phyloP scores from a whole-genome alignment of 2,797 vertebrate genomes.

The Hypotaenidia philippensis region DNA sequence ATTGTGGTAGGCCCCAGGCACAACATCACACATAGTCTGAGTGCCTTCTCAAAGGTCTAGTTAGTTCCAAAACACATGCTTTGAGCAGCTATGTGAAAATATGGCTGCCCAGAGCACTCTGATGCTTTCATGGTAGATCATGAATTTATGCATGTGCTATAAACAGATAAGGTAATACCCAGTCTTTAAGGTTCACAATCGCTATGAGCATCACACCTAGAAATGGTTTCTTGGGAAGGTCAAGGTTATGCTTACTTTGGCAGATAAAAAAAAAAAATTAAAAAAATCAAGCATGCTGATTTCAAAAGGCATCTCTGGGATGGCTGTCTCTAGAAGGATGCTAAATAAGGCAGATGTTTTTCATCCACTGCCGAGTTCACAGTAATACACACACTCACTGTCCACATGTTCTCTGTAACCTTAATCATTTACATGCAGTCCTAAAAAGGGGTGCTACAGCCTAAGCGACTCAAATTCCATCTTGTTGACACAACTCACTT shows the following conservation, averaged over 20 bases:
- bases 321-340: conserved; percentile 18
- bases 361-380: background rate
- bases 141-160: background rate
- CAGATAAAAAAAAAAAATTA: background rate
- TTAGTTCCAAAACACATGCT: background rate
- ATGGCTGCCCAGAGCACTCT: background rate
- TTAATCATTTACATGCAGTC: conserved; percentile 7
- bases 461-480: conserved; percentile 44
- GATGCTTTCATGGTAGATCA: background rate
- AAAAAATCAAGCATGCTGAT: background rate
- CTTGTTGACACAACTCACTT: conserved; percentile 58
- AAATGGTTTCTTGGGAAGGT: background rate
- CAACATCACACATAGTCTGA: background rate
- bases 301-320: background rate
- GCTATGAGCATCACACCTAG: background rate
- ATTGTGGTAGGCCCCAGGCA: background rate
- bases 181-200: background rate
- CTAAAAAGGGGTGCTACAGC: conserved; percentile 28
- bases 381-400: conserved; percentile 17
- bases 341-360: conserved; percentile 55
- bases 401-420: conserved; percentile 32
- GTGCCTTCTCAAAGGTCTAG: background rate
- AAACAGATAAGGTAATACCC: background rate
- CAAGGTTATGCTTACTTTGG: background rate
- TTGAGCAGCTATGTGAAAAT: background rate